A percentile compares a stretch with the other conserved stretches of the same genome.
Conservation (phyloP, 2,113 vertebrate species). For the Sarotherodon lohbergeri region DNA sequence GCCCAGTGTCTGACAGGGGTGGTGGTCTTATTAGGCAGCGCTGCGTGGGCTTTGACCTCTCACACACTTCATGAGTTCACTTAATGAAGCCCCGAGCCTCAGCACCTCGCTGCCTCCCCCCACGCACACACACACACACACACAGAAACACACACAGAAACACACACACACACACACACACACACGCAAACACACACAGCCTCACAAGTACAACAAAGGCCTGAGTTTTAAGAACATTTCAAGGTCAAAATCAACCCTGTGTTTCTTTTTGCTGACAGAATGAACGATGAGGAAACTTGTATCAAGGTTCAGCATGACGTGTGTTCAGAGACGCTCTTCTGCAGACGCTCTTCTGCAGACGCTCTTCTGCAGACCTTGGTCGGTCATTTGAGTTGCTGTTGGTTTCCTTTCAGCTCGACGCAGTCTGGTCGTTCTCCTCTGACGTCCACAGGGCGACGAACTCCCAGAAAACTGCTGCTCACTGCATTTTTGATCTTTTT, state of each 20-base stretch:
- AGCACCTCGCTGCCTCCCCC: background rate
- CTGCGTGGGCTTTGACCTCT: constrained; percentile 57
- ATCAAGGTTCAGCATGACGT: background rate
- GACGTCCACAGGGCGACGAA: rapidly evolving
- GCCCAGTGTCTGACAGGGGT: background rate
- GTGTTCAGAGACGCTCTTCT: no score
- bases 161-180: background rate
- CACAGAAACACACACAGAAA: background rate
- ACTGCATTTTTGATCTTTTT: background rate
- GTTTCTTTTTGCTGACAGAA: background rate
- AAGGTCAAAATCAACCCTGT: background rate
- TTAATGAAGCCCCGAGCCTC: constrained; percentile 31
- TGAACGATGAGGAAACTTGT: background rate
- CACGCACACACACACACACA: rapidly evolving
- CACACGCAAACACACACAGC: background rate
- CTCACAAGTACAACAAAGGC: background rate
- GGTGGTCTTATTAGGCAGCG: constrained; percentile 47
- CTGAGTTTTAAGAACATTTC: background rate
- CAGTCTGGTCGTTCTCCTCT: background rate
- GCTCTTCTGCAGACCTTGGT: background rate
- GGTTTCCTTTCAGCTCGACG: background rate
- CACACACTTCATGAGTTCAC: constrained; percentile 62
- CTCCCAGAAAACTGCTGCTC: background rate
- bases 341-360: background rate
- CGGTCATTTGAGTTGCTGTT: background rate